Conservation (phyloP, 1,140 invertebrate genomes). For the Proales similis region DNA sequence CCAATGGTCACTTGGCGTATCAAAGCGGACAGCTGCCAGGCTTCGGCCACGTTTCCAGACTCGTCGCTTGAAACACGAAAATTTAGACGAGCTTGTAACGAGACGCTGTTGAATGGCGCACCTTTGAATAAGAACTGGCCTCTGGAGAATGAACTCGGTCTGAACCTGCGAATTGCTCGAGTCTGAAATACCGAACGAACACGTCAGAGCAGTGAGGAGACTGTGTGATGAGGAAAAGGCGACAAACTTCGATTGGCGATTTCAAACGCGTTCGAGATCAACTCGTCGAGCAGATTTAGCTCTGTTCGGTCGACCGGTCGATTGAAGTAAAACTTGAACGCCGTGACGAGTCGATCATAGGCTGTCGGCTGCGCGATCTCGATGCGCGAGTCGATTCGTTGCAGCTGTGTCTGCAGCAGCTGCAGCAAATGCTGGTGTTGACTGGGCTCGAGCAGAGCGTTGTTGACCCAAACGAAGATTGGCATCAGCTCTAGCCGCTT, state of each 20-base stretch:
- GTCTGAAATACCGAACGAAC: slow-evolving; percentile 9
- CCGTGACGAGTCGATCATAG: no score
- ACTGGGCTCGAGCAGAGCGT: background rate
- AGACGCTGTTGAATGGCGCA: slow-evolving; percentile 23
- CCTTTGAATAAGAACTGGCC: no score
- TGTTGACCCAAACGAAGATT: background rate
- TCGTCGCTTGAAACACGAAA: no score
- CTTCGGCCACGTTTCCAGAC: no score
- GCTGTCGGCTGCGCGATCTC: no score
- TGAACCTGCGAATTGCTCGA: slow-evolving; percentile 7
- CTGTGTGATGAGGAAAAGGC: background rate
- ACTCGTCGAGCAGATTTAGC: slow-evolving; percentile 5
- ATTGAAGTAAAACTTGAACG: slow-evolving; percentile 18
- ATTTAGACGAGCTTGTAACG: no score
- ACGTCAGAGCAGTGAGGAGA: no score
- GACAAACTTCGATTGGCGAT: slow-evolving; percentile 1
- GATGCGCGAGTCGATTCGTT: background rate
- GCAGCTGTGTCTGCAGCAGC: background rate
- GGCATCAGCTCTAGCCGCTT: background rate
- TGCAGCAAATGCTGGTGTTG: background rate
- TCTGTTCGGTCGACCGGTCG: slow-evolving; percentile 9
- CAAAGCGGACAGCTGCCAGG: no score
- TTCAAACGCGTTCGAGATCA: slow-evolving; percentile 18
- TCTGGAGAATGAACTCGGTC: no score
- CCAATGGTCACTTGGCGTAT: no score